Evolutionary conservation across 2,797 vertebrate genomes (phyloP).

Genomic region (Tachyglossus aculeatus): DNA sequence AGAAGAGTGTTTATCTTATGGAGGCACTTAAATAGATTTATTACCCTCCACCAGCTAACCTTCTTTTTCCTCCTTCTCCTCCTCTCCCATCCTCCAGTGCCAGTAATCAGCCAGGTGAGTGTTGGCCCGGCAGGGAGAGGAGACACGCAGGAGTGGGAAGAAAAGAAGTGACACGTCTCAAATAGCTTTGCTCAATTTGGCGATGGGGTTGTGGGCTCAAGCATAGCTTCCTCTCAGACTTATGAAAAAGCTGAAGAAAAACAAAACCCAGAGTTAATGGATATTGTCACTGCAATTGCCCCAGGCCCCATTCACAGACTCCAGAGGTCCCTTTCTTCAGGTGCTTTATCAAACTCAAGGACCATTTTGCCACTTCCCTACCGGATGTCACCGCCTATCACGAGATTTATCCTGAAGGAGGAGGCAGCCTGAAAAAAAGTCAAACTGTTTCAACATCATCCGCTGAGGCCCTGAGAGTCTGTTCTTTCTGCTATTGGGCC

Average conservation of each 20-base stretch:
- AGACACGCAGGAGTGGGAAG: too few species aligned
- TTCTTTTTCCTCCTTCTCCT: background rate
- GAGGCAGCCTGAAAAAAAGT: constrained; percentile 31
- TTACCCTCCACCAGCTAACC: background rate
- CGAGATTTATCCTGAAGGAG: constrained; percentile 28
- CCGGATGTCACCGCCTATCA: constrained; percentile 24
- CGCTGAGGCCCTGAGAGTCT: background rate
- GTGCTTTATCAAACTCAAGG: background rate
- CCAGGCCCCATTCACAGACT: background rate
- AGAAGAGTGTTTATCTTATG: too few species aligned
- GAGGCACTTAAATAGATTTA: background rate
- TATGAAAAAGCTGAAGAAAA: background rate
- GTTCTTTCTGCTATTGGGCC: constrained; percentile 7
- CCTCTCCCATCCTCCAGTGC: too few species aligned
- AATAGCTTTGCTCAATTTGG: too few species aligned
- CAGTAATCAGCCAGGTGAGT: too few species aligned
- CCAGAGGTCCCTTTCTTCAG: background rate
- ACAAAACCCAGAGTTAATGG: background rate
- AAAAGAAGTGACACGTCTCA: too few species aligned
- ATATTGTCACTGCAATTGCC: background rate
- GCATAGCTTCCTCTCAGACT: background rate
- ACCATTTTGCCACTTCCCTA: constrained; percentile 26
- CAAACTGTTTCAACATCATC: constrained; percentile 24
- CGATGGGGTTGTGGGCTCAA: too few species aligned
- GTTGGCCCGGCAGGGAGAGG: too few species aligned